Evolutionary conservation across 2,888 invertebrate species (phyloP), one percentile per base, ranked within the genome.

Genomic region (Teinopalpus imperialis): DNA sequence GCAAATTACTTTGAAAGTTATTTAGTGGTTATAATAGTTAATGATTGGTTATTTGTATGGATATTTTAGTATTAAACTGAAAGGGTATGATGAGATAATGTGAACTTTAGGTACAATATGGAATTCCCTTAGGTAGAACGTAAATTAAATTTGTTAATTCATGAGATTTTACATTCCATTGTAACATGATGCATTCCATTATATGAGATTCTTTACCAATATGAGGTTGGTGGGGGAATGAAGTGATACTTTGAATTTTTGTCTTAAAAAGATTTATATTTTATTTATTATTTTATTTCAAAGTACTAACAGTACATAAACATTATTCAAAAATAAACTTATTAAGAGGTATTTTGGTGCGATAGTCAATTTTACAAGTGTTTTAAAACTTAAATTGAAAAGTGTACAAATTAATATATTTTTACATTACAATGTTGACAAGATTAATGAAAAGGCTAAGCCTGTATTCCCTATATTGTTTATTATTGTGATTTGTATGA

Each of bases 361-460:
- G 85, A 81, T 86, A 85, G 83, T 75, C 73, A 87, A 86, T 82
- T 87, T 69, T 87, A 86, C 85, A 86, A 87, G 82, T 81, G 78
- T 85, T 83, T 72, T 74, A 71, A 74, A 75, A 69, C 63, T 66
- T 71, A 75, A 74, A 68, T 71, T 69, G 71, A 73, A 82, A 71
- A 85, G 69, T 88, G 87, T 88, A 88, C 87, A 87, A 87, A 87
- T 83, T 86, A 85, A 85, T 85, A 86, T 87, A 86, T 87, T 87
- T 87, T 86, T 87, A 86, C 83, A 87, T 83, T 81, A 85, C 75
- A 73, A 81, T 82, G 81, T 83, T 80, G 78, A 82, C 73, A 78
- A 74, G 62, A 70, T 79, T 79, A 59, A 74, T 71, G 63, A 63
- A 69, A 72, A 75, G 87, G 88, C 87, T 75, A 69, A 86, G 87